phyloP scores from a whole-genome alignment of 2,797 vertebrate genomes.

The Hydrolagus colliei region DNA sequence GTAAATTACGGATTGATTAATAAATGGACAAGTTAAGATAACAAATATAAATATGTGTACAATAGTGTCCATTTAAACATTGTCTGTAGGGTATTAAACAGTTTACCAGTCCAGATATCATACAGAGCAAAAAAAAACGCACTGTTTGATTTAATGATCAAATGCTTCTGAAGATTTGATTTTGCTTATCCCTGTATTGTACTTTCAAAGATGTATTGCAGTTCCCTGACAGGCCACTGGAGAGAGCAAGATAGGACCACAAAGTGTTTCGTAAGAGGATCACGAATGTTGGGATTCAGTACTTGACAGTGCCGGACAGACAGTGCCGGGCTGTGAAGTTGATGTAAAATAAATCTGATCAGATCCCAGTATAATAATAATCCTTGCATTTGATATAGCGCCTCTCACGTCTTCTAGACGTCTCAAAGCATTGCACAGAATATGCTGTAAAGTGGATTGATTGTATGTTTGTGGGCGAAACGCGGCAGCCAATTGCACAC shows the following conservation, averaged over 20 bases:
- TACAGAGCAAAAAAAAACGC: neutral
- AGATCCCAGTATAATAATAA: too few species aligned
- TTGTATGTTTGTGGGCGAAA: too few species aligned
- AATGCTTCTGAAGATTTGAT: neutral
- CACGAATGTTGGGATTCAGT: too few species aligned
- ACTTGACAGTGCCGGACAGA: too few species aligned
- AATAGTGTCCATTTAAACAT: neutral
- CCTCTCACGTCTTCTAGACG: too few species aligned
- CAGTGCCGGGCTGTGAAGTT: too few species aligned
- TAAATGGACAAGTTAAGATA: neutral
- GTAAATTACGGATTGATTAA: neutral
- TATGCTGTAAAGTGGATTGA: too few species aligned
- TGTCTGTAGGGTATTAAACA: neutral
- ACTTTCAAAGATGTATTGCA: slow-evolving; percentile 5
- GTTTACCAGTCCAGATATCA: too few species aligned
- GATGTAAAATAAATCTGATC: too few species aligned
- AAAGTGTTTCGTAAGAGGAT: neutral
- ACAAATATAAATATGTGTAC: neutral
- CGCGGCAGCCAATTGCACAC: too few species aligned
- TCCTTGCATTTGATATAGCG: too few species aligned
- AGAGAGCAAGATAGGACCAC: neutral
- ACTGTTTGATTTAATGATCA: neutral
- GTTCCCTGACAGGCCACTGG: neutral
- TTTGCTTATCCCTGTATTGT: neutral
- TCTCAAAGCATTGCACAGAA: too few species aligned